phyloP scores from a whole-genome alignment of 2,888 invertebrate genomes.

The Acleris sparsana region DNA sequence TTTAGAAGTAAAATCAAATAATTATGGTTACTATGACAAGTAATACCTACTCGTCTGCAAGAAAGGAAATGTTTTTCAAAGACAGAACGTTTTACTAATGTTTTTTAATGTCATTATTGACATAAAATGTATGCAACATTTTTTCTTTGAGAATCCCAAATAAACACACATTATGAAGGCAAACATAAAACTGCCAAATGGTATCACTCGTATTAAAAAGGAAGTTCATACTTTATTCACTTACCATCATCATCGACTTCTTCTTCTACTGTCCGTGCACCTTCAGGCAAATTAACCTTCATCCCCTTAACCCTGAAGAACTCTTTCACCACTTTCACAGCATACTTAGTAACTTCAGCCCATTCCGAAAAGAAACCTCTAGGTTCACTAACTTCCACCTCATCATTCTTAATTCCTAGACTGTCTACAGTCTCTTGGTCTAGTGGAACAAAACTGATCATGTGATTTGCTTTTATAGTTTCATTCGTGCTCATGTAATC shows the following conservation, averaged over 20 bases:
- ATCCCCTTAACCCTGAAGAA: slow-evolving; percentile 74
- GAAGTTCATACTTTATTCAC: slow-evolving; percentile 16
- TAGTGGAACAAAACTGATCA: slow-evolving; percentile 70
- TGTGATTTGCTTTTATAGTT: slow-evolving; percentile 65
- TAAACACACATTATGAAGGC: too few species aligned
- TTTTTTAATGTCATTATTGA: too few species aligned
- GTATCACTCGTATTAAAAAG: too few species aligned
- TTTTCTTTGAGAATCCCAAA: too few species aligned
- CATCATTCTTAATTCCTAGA: slow-evolving; percentile 53
- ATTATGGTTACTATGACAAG: too few species aligned
- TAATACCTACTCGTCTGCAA: too few species aligned
- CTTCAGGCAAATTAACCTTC: slow-evolving; percentile 72
- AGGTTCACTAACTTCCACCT: slow-evolving; percentile 52
- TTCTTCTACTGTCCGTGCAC: slow-evolving; percentile 72
- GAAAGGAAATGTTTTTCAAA: too few species aligned
- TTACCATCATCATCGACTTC: slow-evolving; percentile 59
- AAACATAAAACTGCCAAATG: too few species aligned
- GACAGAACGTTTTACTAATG: too few species aligned
- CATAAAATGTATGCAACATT: too few species aligned
- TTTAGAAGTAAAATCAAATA: too few species aligned
- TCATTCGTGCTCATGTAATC: slow-evolving; percentile 59
- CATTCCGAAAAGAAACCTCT: slow-evolving; percentile 73
- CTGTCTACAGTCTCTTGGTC: slow-evolving; percentile 63
- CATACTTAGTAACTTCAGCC: slow-evolving; percentile 73
- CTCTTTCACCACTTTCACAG: slow-evolving; percentile 68